Base-by-base conservation (phyloP, 2,113 vertebrate species). In the Cyphomyrus plagiostoma region DNA sequence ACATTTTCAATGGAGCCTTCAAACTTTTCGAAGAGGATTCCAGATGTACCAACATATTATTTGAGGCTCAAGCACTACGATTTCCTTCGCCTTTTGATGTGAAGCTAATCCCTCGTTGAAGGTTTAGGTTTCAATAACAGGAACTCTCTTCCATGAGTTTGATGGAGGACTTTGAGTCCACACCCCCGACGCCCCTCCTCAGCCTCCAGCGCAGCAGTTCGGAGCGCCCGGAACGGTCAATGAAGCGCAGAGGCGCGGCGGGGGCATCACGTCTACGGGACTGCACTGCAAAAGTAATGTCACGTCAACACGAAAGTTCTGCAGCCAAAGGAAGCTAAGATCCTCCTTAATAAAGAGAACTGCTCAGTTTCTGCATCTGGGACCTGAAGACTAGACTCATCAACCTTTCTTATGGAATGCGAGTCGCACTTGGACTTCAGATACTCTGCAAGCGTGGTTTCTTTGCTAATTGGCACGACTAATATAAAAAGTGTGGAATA, bases 121-220 rank as follows among this genome's bases (percentile, higher is more conserved):
- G 42, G 86, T 90, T 90, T 56, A 88, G 66, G 52, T 89, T 86
- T 88, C 89, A 88, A 70, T 45, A 89, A 52, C 45, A 70, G 88
- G 89, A 91, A 89, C 53, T 13, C 62, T 89, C 66, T 88, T 74
- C 89, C 89, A 88, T 84, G 26, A 53, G 53, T 82, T 52, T 86
- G 53, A 84, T 89, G 90, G 46, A 70, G 88, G 7, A 35, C 90
- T 70, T n/a, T 46, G 26, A 84, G 86, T 86, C 89, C 87, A 83
- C 90, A 87, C 89, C 90, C 87, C 90, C 35, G 58, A 45, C 53
- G n/a, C 85, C 86, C 62, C 90, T 86, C 89, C 86, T 85, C 48
- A 23, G 15, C 42, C 56, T 77, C 50, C 85, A 74, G 52, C 74
- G 85, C 23, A 21, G 53, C 53, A n/a, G 10, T 83, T 70, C 30